Conservation (phyloP, 2,797 vertebrate species). For the Miichthys miiuy region DNA sequence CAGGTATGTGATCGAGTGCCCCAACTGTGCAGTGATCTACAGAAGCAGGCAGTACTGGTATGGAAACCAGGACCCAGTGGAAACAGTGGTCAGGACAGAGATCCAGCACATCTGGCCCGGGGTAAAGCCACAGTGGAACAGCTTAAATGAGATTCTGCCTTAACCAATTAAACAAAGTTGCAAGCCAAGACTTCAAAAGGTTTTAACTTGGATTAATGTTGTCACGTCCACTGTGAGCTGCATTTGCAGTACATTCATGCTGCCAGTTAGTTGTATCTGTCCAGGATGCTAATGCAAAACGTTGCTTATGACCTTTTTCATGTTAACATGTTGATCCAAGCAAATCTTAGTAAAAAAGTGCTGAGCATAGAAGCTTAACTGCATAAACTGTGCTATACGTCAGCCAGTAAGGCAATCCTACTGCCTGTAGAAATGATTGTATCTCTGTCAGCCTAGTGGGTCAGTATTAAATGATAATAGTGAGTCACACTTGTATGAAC, state of each 20-base stretch:
- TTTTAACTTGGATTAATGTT: not conserved
- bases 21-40: conserved; percentile 97
- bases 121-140: conserved; percentile 81
- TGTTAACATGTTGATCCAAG: not conserved
- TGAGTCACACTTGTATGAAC: not conserved
- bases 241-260: not conserved
- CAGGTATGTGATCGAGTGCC: conserved; percentile 98
- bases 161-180: conserved; percentile 18
- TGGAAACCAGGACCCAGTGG: conserved; percentile 98
- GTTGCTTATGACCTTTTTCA: not conserved
- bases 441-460: not conserved
- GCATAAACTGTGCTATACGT: not conserved
- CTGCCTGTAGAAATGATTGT: not conserved
- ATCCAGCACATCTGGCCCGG: conserved; percentile 99
- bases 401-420: not conserved
- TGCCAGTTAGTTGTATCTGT: not conserved
- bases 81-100: conserved; percentile 97
- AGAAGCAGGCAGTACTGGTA: conserved; percentile 99
- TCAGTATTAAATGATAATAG: conserved; percentile 2
- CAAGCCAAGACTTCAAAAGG: conserved; percentile 22
- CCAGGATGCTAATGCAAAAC: not conserved
- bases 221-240: not conserved
- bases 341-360: not conserved
- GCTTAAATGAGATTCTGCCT: conserved; percentile 22
- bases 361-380: not conserved